Conservation (phyloP, 2,797 vertebrate genomes). For the Scyliorhinus canicula region DNA sequence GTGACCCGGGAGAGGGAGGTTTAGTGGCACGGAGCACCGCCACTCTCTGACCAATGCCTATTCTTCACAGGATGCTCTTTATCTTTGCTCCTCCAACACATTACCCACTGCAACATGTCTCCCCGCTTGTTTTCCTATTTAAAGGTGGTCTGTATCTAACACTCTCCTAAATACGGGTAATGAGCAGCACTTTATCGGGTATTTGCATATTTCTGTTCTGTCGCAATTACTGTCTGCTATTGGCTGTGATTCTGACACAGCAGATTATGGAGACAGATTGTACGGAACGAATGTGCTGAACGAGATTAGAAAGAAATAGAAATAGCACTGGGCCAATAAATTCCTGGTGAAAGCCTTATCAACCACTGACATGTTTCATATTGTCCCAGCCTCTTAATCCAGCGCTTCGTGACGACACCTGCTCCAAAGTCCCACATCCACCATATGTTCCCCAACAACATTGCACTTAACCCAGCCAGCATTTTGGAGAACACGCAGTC, state of each 20-base stretch:
- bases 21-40: background rate
- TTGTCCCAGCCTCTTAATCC: slow-evolving; percentile 99
- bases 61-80: slow-evolving; percentile 71
- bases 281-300: slow-evolving; percentile 95
- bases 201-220: slow-evolving; percentile 93
- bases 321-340: slow-evolving; percentile 98
- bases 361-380: slow-evolving; percentile 99
- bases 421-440: slow-evolving; percentile 82
- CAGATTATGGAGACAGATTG: slow-evolving; percentile 99
- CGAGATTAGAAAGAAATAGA: slow-evolving; percentile 98
- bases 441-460: slow-evolving; percentile 56
- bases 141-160: slow-evolving; percentile 87
- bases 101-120: slow-evolving; percentile 77
- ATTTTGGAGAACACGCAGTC: slow-evolving; percentile 11
- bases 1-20: too few relatives aligned
- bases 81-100: slow-evolving; percentile 88
- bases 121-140: slow-evolving; percentile 79
- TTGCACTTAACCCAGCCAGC: background rate
- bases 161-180: slow-evolving; percentile 99
- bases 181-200: slow-evolving; percentile 99
- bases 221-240: slow-evolving; percentile 82
- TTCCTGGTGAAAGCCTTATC: slow-evolving; percentile 99
- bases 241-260: slow-evolving; percentile 94
- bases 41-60: slow-evolving; percentile 86
- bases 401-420: slow-evolving; percentile 54